Base-by-base conservation (phyloP, 1,140 invertebrate genomes). In the Wiebesia pumilae region DNA sequence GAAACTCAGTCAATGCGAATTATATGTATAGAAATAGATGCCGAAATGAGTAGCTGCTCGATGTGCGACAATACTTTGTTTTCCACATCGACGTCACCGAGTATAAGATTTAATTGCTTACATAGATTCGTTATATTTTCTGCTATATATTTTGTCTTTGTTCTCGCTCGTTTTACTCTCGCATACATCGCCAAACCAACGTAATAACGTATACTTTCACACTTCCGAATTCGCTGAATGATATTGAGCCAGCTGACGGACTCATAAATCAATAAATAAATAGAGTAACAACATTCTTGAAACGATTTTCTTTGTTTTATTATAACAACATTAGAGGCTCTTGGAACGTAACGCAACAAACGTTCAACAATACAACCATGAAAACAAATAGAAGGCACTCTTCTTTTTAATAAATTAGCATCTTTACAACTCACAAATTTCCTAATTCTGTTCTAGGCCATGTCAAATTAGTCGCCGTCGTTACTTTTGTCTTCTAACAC, bases 341-440 rank as follows among this genome's bases (percentile, higher is more conserved):
- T 93, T 90, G 91, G 92, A 93, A 93, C 92, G 90, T 91, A 93
- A 93, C 91, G 87, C 90, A 93, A 92, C 91, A 92, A 91, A 92
- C 93, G 89, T 92, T 92, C 91, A 93, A 93, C 91, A 91, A 93
- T 93, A 92, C 90, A 91, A 93, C 90, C 90, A 93, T 90, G 89
- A 90, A 93, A 93, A 93, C 92, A 93, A 93, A 93, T 93, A 93
- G 93, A 93, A 93, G 93, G 92, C 93, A 93, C 93, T 93, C 93
- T 91, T 91, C 85, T 91, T 90, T 90, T 90, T 89, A 88, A 90
- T 92, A 93, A 93, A 92, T 93, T 91, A 92, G 65, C 82, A 92
- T 90, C 89, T 90, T 89, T 90, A 86, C 91, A 89, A 90, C 89
- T 91, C 88, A 88, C 87, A 79, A 88, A 89, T 91, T 87, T 62